Base-by-base conservation (phyloP, 2,113 vertebrate genomes). In the Semnornis frantzii region DNA sequence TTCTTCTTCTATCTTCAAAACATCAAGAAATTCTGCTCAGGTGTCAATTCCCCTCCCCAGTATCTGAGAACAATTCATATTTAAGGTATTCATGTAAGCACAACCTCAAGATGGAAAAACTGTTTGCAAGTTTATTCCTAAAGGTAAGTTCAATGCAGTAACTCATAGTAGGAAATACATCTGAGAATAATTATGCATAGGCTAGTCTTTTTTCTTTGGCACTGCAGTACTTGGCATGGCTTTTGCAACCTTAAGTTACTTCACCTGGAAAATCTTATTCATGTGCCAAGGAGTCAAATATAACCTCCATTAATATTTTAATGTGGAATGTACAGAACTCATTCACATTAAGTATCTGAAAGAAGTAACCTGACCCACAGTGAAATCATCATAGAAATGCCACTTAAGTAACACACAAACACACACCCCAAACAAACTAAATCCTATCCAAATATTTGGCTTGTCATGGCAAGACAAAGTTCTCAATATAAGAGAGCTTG, bases 251-350 rank as follows among this genome's bases (percentile, higher is more conserved):
- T 88, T 69, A 75, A 76, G 69, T 85, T 85, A 57, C 69, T 95
- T 90, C 71, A 93, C 71, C 86, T 88, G 63, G 77, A 91, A 94
- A 94, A 94, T 37, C 16, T 83, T 37, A 82, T 7, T 82, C 71
- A 14, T 46, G 28, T 64, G 71, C 78, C 89, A 86, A 90, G 44
- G 48, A 90, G 27, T 84, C 78, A 83, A 84, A 78, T 64, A 91
- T 31, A 81, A 62, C 52, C 73, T 46, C 20, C 71, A 88, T 92
- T 84, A 91, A 83, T 77, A 86, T 92, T 82, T 93, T 88, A 85
- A 82, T 24, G 48, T 60, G 76, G 66, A 94, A 89, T 72, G 84
- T 4, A 12, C 18, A 55, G 33, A 92, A 91, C 48, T 89, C 59
- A 92, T 58, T 83, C 76, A 92, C 31, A 59, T 37, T 37, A 62